Base-by-base conservation (phyloP, 2,888 invertebrate species). In the Heliconius ethilla region DNA sequence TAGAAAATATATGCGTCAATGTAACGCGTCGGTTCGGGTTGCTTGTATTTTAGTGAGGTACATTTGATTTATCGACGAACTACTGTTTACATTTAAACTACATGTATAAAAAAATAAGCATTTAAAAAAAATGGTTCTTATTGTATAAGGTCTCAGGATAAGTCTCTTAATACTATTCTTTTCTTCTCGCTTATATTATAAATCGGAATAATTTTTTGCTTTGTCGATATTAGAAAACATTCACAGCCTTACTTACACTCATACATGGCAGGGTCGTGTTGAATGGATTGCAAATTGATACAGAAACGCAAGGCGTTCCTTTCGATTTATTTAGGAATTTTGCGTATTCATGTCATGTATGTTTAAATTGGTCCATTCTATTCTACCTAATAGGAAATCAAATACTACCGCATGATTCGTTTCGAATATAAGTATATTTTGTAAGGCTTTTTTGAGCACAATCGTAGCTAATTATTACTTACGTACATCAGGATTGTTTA, bases 221-320 rank as follows among this genome's bases (percentile, higher is more conserved):
- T 45, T 77, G n/a, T 75, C 77, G 77, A 79, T 29, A 74, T 75
- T 33, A 77, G 67, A 74, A 69, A 70, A 63, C 72, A 63, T 81
- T 75, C 77, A 62, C 82, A 80, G 77, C 81, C 75, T 80, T 82
- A 82, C 72, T 78, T 88, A 87, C 1, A 33, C 33, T 33, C 33
- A 7, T 25, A 40, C 40, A 45, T 86, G 85, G 86, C 84, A 85
- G 88, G 87, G 86, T 84, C 84, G 77, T 86, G 85, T 82, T 92
- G 91, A 92, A 92, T 92, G 89, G 90, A 85, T 86, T 87, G 83
- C 89, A 92, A 92, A 92, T 92, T 92, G 92, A 89, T 88, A 89
- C 87, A 89, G 87, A 87, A 87, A 88, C 86, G 89, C 86, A 88
- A 88, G 87, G 87, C 87, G 87, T 88, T 88, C 88, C 85, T 86